Base-by-base conservation (phyloP, 2,888 invertebrate species). In the Pristionchus maxplancki region DNA sequence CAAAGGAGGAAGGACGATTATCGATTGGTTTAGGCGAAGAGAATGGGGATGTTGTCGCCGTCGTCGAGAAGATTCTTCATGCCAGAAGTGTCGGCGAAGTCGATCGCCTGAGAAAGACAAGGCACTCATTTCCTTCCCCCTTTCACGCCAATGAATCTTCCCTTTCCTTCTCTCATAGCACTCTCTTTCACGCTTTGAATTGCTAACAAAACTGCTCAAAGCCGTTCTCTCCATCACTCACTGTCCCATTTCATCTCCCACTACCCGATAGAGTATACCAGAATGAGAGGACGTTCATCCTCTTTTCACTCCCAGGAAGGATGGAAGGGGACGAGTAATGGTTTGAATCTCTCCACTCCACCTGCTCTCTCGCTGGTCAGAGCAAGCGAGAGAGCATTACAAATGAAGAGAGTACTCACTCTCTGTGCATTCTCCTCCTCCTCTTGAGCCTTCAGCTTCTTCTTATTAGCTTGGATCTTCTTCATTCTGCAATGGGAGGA, bases 401-500 rank as follows among this genome's bases (percentile, higher is more conserved):
- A 34, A 40, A 74, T 34, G 40, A 37, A 74, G 74, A 71, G 74
- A 48, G 9, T 78, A 81, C 81, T 83, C 17, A 83, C 83, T 64
- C 91, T 85, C 40, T 40, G 44, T 44, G 85, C 85, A 88, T 90
- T 91, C 62, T 89, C 89, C 37, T 89, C 90, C 28, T 88, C 89
- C 87, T 92, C 92, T 58, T 89, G 89, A 71, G 91, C 92, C 89
- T 91, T 92, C 89, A 90, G 90, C 88, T 93, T 92, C 92, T 95
- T 95, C 92, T 95, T 94, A 90, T 95, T 95, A 48, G 94, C 94
- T 90, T 94, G 94, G 85, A 94, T 94, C 91, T 94, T 94, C 91
- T 94, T 94, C 94, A 94, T 94, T 89, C 94, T 93, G 89, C 40
- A 92, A 89, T 53, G 78, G 9, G 48, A 78, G 78, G 28, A 78